These are phyloP conservation scores for Phyllotreta cruciferae DNA, from an alignment of 2,888 invertebrate genomes.

Conservation along the genomic window DNA sequence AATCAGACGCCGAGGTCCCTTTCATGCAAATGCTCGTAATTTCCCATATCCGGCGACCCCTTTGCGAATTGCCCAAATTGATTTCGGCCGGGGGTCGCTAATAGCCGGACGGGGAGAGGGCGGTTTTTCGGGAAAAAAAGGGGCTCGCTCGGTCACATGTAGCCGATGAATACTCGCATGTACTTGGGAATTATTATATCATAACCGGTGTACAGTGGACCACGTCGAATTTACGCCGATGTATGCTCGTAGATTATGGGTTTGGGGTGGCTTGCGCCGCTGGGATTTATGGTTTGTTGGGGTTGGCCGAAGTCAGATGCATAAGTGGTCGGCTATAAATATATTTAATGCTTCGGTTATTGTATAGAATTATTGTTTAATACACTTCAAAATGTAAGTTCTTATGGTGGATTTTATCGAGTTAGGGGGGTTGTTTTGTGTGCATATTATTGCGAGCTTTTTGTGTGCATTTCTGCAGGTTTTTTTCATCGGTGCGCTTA, in stretches of 20 bases:
- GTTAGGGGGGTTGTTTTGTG: background rate
- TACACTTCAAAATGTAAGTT: conserved; percentile 34
- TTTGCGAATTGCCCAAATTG: conserved; percentile 57
- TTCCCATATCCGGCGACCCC: conserved; percentile 50
- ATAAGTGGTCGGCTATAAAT: conserved; percentile 59
- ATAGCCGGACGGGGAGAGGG: conserved; percentile 42
- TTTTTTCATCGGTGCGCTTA: no score
- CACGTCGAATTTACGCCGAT: conserved; percentile 2
- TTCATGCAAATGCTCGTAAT: conserved; percentile 51
- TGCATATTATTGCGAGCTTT: no score
- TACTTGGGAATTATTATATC: conserved; percentile 57
- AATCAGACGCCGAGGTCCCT: conserved; percentile 48
- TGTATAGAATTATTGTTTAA: conserved; percentile 51
- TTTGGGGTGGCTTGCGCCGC: conserved; percentile 31
- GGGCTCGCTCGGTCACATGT: conserved; percentile 50
- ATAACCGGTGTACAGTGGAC: conserved; percentile 47
- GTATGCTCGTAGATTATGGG: background rate
- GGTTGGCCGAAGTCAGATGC: conserved; percentile 59
- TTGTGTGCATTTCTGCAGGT: no score
- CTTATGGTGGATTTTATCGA: conserved; percentile 8
- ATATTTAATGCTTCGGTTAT: conserved; percentile 57
- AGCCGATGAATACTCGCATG: conserved; percentile 45
- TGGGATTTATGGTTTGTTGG: conserved; percentile 41
- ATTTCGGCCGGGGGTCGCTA: conserved; percentile 49
- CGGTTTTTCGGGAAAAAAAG: background rate